Conservation (phyloP, 1,140 invertebrate genomes). For the Chymomyza costata region DNA sequence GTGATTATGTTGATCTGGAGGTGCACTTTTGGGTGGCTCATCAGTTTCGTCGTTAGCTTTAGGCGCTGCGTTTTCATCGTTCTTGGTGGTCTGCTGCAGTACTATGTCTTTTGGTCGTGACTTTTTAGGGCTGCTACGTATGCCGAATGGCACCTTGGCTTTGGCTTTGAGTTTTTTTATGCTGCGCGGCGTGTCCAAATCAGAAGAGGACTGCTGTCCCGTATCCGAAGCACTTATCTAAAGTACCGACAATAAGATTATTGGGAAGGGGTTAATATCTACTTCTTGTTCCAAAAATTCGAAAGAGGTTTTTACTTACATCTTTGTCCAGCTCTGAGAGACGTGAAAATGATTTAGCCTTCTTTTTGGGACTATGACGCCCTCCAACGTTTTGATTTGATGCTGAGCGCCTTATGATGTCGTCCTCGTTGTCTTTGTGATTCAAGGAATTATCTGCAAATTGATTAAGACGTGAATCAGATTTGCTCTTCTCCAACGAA, state of each 20-base stretch:
- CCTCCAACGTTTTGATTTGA: slow-evolving; percentile 76
- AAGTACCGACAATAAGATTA: background rate
- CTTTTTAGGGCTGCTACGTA: slow-evolving; percentile 64
- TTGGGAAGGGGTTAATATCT: too few relatives aligned
- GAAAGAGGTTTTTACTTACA: slow-evolving; percentile 35
- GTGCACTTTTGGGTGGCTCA: slow-evolving; percentile 56
- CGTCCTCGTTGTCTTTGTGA: slow-evolving; percentile 71
- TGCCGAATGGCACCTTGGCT: slow-evolving; percentile 49
- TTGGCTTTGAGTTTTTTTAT: slow-evolving; percentile 71
- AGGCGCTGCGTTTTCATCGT: background rate
- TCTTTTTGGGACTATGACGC: slow-evolving; percentile 76
- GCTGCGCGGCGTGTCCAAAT: slow-evolving; percentile 66
- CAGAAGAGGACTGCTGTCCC: slow-evolving; percentile 65
- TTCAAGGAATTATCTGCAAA: slow-evolving; percentile 51
- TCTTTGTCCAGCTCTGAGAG: slow-evolving; percentile 77
- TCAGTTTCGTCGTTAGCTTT: slow-evolving; percentile 30
- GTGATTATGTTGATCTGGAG: slow-evolving; percentile 34
- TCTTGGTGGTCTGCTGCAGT: slow-evolving; percentile 10
- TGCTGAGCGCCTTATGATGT: slow-evolving; percentile 74
- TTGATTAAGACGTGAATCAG: slow-evolving; percentile 80
- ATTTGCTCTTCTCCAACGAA: slow-evolving; percentile 81
- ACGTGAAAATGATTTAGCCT: slow-evolving; percentile 77
- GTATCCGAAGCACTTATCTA: slow-evolving; percentile 68
- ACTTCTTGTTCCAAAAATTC: too few relatives aligned
- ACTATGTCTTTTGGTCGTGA: slow-evolving; percentile 57